phyloP scores from a whole-genome alignment of 2,113 vertebrate genomes.

The Nothobranchius kuhntae region DNA sequence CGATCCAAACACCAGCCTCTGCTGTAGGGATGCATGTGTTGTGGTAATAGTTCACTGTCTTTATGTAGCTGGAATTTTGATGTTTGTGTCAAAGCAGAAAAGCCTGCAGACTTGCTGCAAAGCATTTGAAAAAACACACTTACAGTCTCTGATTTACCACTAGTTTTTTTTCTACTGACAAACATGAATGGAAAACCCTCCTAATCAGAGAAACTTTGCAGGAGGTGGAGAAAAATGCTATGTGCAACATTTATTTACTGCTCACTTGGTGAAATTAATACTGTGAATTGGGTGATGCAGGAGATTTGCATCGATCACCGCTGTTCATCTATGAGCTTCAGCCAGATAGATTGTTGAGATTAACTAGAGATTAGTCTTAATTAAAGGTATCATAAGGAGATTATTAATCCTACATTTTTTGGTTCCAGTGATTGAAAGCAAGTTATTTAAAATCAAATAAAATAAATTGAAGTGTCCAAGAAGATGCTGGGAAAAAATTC shows the following conservation, averaged over 20 bases:
- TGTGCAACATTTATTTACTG: neutral
- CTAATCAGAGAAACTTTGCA: neutral
- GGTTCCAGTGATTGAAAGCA: too few relatives aligned
- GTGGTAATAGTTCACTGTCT: neutral
- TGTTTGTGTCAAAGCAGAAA: neutral
- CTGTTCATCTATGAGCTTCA: too few relatives aligned
- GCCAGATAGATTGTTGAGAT: too few relatives aligned
- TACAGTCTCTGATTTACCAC: constrained; percentile 3
- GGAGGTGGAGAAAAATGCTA: neutral
- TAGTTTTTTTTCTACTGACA: neutral
- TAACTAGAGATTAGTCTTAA: too few relatives aligned
- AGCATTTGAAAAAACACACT: neutral
- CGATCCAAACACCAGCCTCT: neutral
- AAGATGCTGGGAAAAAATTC: too few relatives aligned
- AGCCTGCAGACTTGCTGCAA: neutral
- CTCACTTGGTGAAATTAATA: neutral
- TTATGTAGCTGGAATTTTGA: neutral
- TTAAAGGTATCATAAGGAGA: too few relatives aligned
- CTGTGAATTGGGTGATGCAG: too few relatives aligned
- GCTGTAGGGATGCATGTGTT: neutral
- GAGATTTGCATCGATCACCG: too few relatives aligned
- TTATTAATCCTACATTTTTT: too few relatives aligned
- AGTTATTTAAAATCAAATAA: too few relatives aligned
- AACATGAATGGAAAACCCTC: neutral
- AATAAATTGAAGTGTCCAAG: too few relatives aligned